Percentiles rank a stretch among this genome's conserved stretches.
Conservation (phyloP, 2,797 vertebrate species). For the Manis javanica region DNA sequence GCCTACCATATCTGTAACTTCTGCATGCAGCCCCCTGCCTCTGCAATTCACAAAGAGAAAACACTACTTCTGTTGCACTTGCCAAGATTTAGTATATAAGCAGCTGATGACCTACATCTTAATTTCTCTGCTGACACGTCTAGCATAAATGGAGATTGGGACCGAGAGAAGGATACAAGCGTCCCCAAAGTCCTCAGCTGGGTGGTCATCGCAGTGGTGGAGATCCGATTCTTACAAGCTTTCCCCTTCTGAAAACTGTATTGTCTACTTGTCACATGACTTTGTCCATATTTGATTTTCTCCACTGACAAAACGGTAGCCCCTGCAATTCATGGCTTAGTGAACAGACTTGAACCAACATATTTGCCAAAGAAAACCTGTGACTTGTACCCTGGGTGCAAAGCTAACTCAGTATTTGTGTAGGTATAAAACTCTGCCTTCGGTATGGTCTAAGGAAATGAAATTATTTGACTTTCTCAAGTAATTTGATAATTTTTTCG, state of each 20-base stretch:
- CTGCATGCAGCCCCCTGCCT: neutral
- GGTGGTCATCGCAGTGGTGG: neutral
- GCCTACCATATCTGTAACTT: neutral
- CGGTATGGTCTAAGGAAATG: neutral
- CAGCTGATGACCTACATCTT: neutral
- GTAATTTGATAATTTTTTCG: neutral
- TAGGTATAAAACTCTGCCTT: neutral
- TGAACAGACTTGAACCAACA: conserved; percentile 1
- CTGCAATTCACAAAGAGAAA: neutral
- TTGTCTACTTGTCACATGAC: neutral
- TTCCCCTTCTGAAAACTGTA: neutral
- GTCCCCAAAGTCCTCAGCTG: neutral
- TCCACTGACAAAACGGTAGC: neutral
- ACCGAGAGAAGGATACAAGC: neutral
- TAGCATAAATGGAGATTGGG: neutral
- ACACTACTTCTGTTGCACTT: neutral
- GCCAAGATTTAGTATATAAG: neutral
- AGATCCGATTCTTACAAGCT: neutral
- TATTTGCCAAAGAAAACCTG: neutral
- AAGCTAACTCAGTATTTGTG: conserved; percentile 49
- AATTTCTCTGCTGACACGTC: neutral
- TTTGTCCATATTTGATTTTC: neutral
- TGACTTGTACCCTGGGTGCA: neutral
- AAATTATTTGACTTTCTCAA: neutral
- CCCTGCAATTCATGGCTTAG: conserved; percentile 7